Base-by-base conservation (phyloP, 2,888 invertebrate species). In the Crepidodera aurea region DNA sequence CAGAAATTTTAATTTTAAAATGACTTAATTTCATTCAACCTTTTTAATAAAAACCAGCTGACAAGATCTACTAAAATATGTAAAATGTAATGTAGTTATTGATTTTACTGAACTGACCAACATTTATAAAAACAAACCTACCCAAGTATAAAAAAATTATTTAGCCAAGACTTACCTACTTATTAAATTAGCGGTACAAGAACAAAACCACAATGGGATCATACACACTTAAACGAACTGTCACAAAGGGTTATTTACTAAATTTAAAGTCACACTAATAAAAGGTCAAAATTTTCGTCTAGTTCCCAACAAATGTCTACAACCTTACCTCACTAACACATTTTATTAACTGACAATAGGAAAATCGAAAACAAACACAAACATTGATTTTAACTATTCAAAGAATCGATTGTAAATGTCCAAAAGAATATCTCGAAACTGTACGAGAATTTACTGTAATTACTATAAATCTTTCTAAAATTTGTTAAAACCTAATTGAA, bases 241-340 rank as follows among this genome's bases (percentile, higher is more conserved):
- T 54, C 69, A 66, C 64, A 51, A 39, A 37, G 32, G 22, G 60
- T 37, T 69, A 67, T 69, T 67, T 69, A 69, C 64, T 67, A 66
- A 67, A 66, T 66, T 66, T 59, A 64, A 64, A 62, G 66, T 66
- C 65, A 66, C 68, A 69, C 64, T 57, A 65, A 40, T 40, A 68
- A 65, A 68, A 69, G 67, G 69, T 69, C 66, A 69, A 46, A 59
- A 51, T 39, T 59, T 68, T 65, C 56, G 62, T 56, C 42, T 16
- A 51, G 19, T 48, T 16, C 44, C 25, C 32, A 57, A 66, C 57
- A 18, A 40, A 1, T 18, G 10, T 18, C 40, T 1, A 54, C 39
- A 25, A 60, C 65, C 51, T 54, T 42, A 60, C 68, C 34, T 50
- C 55, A 62, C 64, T 60, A 68, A 42, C 67, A 66, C 67, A 67